Evolutionary conservation across 2,113 vertebrate species (phyloP).

Genomic region (Plotosus lineatus): DNA sequence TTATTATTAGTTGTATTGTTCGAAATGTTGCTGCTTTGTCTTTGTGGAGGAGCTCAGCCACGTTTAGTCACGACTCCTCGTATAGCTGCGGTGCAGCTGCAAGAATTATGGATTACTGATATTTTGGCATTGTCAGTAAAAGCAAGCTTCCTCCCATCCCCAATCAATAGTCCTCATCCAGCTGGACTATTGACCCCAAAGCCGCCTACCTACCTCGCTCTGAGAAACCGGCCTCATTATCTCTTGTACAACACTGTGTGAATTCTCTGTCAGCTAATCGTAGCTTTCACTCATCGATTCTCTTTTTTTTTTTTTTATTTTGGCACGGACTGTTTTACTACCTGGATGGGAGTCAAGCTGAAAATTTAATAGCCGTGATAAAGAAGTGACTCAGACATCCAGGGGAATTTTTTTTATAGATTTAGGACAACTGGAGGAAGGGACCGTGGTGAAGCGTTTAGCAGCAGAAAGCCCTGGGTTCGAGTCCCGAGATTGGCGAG

Average conservation of each 20-base stretch:
- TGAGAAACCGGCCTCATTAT: conserved; percentile 3
- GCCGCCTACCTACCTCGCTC: conserved; percentile 22
- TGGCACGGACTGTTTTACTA: neutral
- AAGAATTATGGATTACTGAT: conserved; percentile 42
- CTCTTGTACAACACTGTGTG: neutral
- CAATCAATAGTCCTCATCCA: conserved; percentile 42
- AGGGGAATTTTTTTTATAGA: neutral
- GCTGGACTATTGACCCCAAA: conserved; percentile 32
- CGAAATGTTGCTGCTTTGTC: neutral
- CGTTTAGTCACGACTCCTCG: conserved; percentile 8
- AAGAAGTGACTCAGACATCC: neutral
- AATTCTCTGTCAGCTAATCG: neutral
- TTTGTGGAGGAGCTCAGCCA: neutral
- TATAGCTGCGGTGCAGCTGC: neutral
- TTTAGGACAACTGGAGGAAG: neutral
- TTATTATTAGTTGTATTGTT: neutral
- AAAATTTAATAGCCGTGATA: neutral
- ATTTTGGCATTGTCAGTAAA: conserved; percentile 36
- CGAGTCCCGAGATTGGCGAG: too few species aligned
- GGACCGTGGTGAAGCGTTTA: too few species aligned
- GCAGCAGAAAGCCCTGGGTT: too few species aligned
- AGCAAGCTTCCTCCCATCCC: conserved; percentile 29
- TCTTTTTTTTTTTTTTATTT: neutral
- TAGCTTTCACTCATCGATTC: neutral
- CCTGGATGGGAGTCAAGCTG: neutral